phyloP scores from a whole-genome alignment of 2,113 vertebrate genomes.

The Notarius quadriscutis region DNA sequence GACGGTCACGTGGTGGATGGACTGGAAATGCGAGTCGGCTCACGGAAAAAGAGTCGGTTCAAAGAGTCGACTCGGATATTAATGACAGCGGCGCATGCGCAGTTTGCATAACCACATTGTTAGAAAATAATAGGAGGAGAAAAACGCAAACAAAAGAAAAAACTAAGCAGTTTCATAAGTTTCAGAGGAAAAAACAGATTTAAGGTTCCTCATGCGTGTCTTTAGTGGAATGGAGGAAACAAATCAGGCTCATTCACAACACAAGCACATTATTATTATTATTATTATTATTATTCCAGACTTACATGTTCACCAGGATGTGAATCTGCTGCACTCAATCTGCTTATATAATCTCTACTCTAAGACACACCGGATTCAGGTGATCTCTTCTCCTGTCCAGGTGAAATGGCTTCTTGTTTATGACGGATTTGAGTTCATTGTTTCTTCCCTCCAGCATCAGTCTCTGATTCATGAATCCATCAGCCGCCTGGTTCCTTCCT shows the following conservation, averaged over 20 bases:
- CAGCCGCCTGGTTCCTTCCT: background rate
- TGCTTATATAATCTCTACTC: constrained; percentile 58
- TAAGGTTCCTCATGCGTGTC: too few species aligned
- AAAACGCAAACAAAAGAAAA: background rate
- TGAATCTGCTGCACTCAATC: constrained; percentile 28
- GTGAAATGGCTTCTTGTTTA: background rate
- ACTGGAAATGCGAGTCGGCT: background rate
- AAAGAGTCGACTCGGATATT: background rate
- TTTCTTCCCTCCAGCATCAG: background rate
- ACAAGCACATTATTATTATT: background rate
- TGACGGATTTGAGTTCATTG: background rate
- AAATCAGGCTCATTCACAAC: background rate
- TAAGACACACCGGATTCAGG: constrained; percentile 46
- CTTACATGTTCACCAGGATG: background rate
- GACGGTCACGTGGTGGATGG: too few species aligned
- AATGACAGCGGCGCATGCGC: constrained; percentile 9
- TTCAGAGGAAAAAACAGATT: background rate
- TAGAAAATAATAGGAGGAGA: background rate
- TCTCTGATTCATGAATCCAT: background rate
- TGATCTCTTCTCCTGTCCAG: background rate
- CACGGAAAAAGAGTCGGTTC: background rate
- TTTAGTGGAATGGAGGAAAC: too few species aligned
- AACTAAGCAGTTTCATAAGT: too few species aligned
- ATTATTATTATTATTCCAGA: background rate
- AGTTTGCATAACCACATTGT: background rate